These are phyloP conservation scores for Arge pagana DNA, from an alignment of 2,888 invertebrate genomes.

Conservation along the genomic window DNA sequence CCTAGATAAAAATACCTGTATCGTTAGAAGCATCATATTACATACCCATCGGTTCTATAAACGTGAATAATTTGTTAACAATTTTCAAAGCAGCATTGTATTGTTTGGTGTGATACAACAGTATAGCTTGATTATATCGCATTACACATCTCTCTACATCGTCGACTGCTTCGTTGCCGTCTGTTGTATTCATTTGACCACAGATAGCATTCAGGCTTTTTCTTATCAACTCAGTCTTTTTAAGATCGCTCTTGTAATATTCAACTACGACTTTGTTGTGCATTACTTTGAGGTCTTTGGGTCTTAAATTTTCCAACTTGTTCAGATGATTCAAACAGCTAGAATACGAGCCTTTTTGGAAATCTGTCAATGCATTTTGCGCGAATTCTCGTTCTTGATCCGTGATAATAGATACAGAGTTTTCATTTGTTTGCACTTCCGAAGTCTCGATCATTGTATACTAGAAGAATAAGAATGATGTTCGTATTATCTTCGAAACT, in stretches of 20 bases:
- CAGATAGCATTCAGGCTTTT: constrained; percentile 69
- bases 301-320: constrained; percentile 67
- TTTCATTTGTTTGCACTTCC: constrained; percentile 12
- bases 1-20: too few species aligned
- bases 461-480: background rate
- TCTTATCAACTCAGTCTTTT: constrained; percentile 74
- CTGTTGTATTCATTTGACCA: constrained; percentile 59
- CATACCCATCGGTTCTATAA: constrained; percentile 71
- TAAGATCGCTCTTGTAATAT: constrained; percentile 75
- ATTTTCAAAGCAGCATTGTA: constrained; percentile 71
- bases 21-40: constrained; percentile 17
- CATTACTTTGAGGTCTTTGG: constrained; percentile 72
- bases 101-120: constrained; percentile 77
- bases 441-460: constrained; percentile 32
- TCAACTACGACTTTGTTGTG: constrained; percentile 86
- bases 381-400: constrained; percentile 66
- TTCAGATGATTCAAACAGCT: constrained; percentile 67
- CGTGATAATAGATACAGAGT: constrained; percentile 43
- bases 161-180: constrained; percentile 63
- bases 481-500: too few species aligned
- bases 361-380: constrained; percentile 66
- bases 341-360: constrained; percentile 67
- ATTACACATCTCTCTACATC: constrained; percentile 71
- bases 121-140: constrained; percentile 79
- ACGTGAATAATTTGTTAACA: constrained; percentile 67